Conservation (phyloP, 1,140 invertebrate genomes). For the Asbolus verrucosus region DNA sequence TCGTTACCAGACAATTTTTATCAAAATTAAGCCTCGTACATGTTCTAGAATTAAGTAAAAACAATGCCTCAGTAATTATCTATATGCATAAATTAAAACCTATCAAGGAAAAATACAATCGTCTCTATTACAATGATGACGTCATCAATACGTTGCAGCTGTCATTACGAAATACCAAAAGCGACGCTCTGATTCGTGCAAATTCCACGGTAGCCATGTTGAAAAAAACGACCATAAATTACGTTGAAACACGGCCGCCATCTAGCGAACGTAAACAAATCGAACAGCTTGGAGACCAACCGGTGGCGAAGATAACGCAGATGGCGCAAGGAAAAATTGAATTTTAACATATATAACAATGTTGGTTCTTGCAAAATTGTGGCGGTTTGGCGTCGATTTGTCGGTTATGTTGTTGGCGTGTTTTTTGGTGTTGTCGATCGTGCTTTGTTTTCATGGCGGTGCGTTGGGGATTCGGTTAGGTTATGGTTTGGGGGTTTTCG, state of each 20-base stretch:
- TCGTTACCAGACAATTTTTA: background rate
- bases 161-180: constrained; percentile 27
- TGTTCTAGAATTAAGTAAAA: background rate
- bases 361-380: background rate
- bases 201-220: constrained; percentile 15
- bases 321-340: background rate
- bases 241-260: background rate
- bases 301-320: background rate
- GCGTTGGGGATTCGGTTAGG: constrained; percentile 4
- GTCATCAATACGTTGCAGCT: constrained; percentile 18
- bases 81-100: background rate
- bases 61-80: constrained; percentile 3
- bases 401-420: background rate
- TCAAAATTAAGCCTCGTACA: background rate
- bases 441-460: no score
- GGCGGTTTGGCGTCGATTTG: background rate
- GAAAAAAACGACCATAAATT: constrained; percentile 37
- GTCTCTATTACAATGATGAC: constrained; percentile 25
- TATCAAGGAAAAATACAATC: constrained; percentile 10
- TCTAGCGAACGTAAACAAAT: background rate
- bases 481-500: background rate
- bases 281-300: background rate
- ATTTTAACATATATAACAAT: no score
- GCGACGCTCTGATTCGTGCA: constrained; percentile 31
- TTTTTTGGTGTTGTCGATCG: background rate